A percentile compares a stretch with the other conserved stretches of the same genome.
Conservation (phyloP, 1,140 invertebrate species). For the Magallana angulata region DNA sequence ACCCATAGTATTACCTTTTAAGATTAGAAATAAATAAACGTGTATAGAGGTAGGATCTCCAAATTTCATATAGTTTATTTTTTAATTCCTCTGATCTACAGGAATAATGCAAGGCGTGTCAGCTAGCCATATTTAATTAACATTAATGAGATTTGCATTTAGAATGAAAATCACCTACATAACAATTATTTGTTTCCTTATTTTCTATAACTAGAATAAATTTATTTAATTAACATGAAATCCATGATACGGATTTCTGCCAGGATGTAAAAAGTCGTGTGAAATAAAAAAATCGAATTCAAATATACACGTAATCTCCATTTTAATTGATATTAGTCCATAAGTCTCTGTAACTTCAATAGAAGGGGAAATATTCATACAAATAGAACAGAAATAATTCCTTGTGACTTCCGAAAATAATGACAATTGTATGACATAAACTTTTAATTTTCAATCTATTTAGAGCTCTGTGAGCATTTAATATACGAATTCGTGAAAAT, state of each 20-base stretch:
- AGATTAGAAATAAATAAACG: too few species aligned
- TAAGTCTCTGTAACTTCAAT: not conserved
- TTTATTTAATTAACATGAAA: not conserved
- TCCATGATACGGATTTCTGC: conserved; percentile 9
- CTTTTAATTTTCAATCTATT: too few species aligned
- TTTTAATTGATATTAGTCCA: not conserved
- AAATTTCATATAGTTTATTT: too few species aligned
- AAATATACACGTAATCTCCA: not conserved
- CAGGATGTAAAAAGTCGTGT: conserved; percentile 9
- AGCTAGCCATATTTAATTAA: too few species aligned
- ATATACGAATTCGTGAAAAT: too few species aligned
- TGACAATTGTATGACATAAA: too few species aligned
- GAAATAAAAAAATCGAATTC: not conserved
- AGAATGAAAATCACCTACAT: not conserved
- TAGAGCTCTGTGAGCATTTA: too few species aligned
- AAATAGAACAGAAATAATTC: not conserved
- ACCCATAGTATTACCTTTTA: too few species aligned
- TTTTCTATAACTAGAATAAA: not conserved
- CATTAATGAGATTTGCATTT: too few species aligned
- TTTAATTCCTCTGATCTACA: too few species aligned
- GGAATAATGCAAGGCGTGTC: too few species aligned
- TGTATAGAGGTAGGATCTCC: too few species aligned
- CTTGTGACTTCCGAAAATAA: not conserved
- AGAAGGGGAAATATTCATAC: conserved; percentile 11
- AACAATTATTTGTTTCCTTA: not conserved